Percentiles rank a stretch among this genome's conserved stretches.
These are phyloP conservation scores for Eonycteris spelaea DNA, from an alignment of 2,113 vertebrate species.

Conservation along the genomic window DNA sequence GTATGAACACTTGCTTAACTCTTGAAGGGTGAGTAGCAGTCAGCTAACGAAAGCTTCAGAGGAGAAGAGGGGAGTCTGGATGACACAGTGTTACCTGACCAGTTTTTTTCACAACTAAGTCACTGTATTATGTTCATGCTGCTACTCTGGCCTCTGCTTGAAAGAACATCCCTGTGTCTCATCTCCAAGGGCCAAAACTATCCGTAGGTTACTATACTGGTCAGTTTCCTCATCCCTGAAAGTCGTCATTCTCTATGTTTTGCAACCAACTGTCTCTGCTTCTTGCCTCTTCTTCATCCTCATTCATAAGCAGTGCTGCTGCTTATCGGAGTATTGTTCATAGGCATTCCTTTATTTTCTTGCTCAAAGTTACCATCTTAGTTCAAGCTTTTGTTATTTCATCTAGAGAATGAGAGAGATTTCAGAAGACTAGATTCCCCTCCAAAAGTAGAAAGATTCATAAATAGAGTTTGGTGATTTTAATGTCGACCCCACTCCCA, in stretches of 20 bases:
- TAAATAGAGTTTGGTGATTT: not conserved
- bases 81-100: not conserved
- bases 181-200: not conserved
- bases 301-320: not conserved
- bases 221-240: not conserved
- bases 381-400: not conserved
- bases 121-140: not conserved
- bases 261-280: not conserved
- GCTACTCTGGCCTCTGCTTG: not conserved
- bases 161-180: not conserved
- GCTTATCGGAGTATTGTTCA: not conserved
- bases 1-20: not conserved
- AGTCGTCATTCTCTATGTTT: not conserved
- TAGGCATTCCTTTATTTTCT: not conserved
- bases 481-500: not conserved
- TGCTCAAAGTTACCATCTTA: not conserved
- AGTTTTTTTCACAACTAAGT: not conserved
- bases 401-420: not conserved
- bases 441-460: not conserved
- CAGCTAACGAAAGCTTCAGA: not conserved
- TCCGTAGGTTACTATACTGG: not conserved
- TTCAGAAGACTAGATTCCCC: not conserved
- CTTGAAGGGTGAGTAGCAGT: not conserved
- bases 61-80: not conserved
- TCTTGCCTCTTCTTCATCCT: not conserved